Conservation (phyloP, 30 jellyfish, hydroid and myxozoan genomes). For the Pseudorhiza aurosa region DNA sequence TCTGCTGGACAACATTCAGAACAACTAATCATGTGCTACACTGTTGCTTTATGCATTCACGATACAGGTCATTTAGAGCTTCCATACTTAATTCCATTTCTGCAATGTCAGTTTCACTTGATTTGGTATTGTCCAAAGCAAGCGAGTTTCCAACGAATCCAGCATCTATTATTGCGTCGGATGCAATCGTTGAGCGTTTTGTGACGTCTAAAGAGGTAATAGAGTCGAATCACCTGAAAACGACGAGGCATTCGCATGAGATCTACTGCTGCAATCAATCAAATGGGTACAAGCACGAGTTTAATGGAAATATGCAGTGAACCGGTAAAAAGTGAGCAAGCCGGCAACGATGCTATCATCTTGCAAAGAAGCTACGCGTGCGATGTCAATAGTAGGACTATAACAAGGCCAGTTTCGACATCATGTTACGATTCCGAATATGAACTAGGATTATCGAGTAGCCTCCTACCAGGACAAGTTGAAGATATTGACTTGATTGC, state of each 20-base stretch:
- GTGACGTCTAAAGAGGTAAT: neutral
- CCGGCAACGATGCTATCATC: neutral
- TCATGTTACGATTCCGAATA: conserved; percentile 26
- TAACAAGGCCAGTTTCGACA: neutral
- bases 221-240: too few relatives aligned
- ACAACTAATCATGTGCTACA: too few relatives aligned
- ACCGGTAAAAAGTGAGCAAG: neutral
- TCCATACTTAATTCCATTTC: too few relatives aligned
- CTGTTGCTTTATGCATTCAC: too few relatives aligned
- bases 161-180: too few relatives aligned
- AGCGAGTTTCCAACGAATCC: too few relatives aligned
- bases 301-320: neutral
- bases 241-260: too few relatives aligned
- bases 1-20: neutral
- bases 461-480: conserved; percentile 53
- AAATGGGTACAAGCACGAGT: conserved; percentile 32
- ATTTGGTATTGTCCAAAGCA: too few relatives aligned
- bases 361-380: neutral
- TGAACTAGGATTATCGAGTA: neutral
- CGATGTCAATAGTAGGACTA: neutral
- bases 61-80: too few relatives aligned
- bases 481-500: neutral
- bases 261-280: too few relatives aligned
- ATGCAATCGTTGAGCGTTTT: too few relatives aligned
- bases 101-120: too few relatives aligned